Evolutionary conservation across 1,140 invertebrate species (phyloP), one percentile per base, ranked within the genome.

Genomic region (Plutomurus gul): DNA sequence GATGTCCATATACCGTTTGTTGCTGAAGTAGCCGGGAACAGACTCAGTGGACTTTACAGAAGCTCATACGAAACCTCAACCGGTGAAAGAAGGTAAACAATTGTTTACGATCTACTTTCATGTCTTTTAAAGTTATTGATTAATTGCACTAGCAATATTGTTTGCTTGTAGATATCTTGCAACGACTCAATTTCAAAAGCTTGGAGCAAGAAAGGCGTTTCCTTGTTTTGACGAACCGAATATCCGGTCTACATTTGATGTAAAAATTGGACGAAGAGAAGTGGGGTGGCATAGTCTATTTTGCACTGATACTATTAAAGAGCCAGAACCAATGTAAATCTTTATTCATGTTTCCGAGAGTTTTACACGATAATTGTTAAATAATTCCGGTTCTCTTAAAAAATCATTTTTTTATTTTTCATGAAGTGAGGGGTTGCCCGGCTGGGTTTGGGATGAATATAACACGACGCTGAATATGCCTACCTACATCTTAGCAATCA

Each of bases 141-240:
- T n/a, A 18, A 5, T 39, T 37, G 37, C 13, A 60, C n/a, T 20
- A 5, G 11, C 65, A 3, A 65, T 65, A 11, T 47, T 49, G 20
- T 13, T 18, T 27, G 49, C 20, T 75, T 22, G 8, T 5, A 65
- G 60, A 46, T 78, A 36, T 33, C 22, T 74, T 8, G 78, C 78
- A 7, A 47, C 73, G 13, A 79, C 78, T 25, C 78, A 79, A 10
- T 75, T 75, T 7, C 47, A 47, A 11, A 65, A 36, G 13, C 5
- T 74, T 10, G 72, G 39, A 1, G 95, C 95, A 0, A 88, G 94
- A 25, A 89, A 90, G 36, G 89, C 95, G 70, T 97, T 98, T 85
- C 96, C 96, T 0, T 97, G 95, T 85, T 96, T 97, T 86, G 96
- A 98, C 86, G 94, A 97, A 85, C 95, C 96, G 0, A 89, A 87